Base-by-base conservation (phyloP, 2,888 invertebrate genomes). In the Noctua janthe region DNA sequence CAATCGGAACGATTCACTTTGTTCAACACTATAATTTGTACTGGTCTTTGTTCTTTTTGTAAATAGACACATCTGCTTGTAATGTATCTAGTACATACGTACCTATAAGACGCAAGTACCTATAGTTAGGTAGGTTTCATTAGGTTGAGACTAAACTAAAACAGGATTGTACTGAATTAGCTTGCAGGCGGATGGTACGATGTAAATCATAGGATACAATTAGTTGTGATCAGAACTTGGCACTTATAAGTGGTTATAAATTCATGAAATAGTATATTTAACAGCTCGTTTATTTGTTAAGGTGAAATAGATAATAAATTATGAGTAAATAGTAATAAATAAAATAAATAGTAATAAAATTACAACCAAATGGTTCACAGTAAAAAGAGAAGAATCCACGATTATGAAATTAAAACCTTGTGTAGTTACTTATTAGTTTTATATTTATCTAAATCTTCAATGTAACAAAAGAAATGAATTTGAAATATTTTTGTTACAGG, bases 1-100 rank as follows among this genome's bases (percentile, higher is more conserved):
- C 94, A 94, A 94, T 93, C 91, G 87, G 83, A 72, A 76, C 23
- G 79, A 81, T 85, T 80, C 69, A 78, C 81, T 80, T 85, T 86
- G 88, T 88, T 91, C 82, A 83, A 80, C 81, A 76, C 59, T 81
- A 81, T 39, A 77, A 77, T 81, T 72, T 76, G 71, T 76, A 74
- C 49, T 49, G 43, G 59, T 64, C 47, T 86, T 86, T 81, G 70
- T 83, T 85, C 13, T 84, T 82, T 82, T 79, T 82, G 71, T 80
- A 76, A 71, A 76, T 78, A 81, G 49, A 83, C 62, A 81, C 80
- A 76, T 77, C 78, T 81, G 78, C 35, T 78, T 54, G 8, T 59
- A 59, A 71, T 67, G 43, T 76, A 62, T 54, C 13, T 39, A 51
- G 35, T 74, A 64, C 13, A 54, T 69, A 75, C 11, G 7, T 71